Evolutionary conservation across 92 coral and sea anemone genomes (phyloP), one percentile per base, ranked within the genome.

Genomic region (Siderastrea siderea): DNA sequence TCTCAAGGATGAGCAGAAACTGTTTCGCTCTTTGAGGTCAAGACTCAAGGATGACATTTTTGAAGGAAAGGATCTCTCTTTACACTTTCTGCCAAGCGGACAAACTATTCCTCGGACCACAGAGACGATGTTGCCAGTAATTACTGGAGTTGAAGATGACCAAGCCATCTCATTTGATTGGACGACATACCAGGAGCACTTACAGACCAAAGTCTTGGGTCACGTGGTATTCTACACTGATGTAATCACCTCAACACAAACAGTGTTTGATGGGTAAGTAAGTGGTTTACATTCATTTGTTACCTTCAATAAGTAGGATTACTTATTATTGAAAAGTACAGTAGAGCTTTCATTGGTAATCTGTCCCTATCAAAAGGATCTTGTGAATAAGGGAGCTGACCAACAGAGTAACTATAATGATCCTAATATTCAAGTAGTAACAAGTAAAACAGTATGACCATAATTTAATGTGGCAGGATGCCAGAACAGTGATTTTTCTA

Each of bases 181-280:
- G 85, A 83, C 59, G 79, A 90, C 59, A 50, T 96, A 96, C 87
- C 64, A 74, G 50, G 65, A 87, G 14, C 85, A 88, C 72, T 94
- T 96, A 65, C 75, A 80, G 71, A 89, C 96, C 57, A 89, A 90
- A 73, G 87, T 84, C 15, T 83, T 96, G 59, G 99, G 99, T 11
- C 94, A 92, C 66, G 46, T 96, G 55, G 83, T 95, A 10, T 77
- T 97, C 7, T 97, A 97, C 60, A 82, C 96, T 59, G 96, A 94
- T 81, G 96, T 97, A 1, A 90, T 94, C 26, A 93, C 93, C 26
- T 95, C 97, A 48, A 97, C 98, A 54, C 98, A 97, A 88, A 74
- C 89, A 60, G 80, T 97, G 13, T 84, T 97, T 46, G 96, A 97
- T 62, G 98, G 98, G 98, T 95, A 38, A 81, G 96, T 75, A 59